Evolutionary conservation across 2,797 vertebrate genomes (phyloP), one percentile per base, ranked within the genome.

Genomic region (Crenichthys baileyi): DNA sequence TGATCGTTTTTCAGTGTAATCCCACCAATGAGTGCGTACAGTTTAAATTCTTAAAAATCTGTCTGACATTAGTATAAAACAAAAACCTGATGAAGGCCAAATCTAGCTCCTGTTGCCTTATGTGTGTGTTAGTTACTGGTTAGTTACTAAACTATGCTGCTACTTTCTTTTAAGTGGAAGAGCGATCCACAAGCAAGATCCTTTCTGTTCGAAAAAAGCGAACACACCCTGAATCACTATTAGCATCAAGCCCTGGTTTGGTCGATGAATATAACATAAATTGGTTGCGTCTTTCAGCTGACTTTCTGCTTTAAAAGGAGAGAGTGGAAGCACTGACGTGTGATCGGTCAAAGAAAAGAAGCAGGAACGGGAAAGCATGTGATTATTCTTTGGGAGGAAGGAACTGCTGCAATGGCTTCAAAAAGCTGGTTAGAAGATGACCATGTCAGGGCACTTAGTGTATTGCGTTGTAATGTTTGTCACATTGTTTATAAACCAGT

Each of bases 271-370:
- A 36, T 7, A 4, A 36, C 36, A 65, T 39, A 65, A 65, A 39
- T 20, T 36, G 61, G 61, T 51, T 51, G 24, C 55, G 9, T 56
- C 55, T 24, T 24, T 56, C 55, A 56, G 55, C 22, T 11, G 58
- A 29, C 68, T 75, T 65, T 84, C 73, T 2, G 16, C 73, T 84
- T 82, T 80, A 77, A 85, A 70, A 85, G 84, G 83, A 88, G 90
- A 89, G 72, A 81, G 87, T 78, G 85, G 79, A 80, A 72, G 73
- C 88, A 73, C 76, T 93, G 90, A 92, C 87, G 85, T 81, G 12
- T 88, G 88, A 87, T 89, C 76, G 63, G 79, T 58, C 84, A 90
- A 89, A 75, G 83, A 88, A 81, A 75, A 53, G 31, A 73, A 78
- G 75, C 41, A 24, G 58, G 65, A 83, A 67, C 60, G 51, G 56